These are phyloP conservation scores for Bostrychus sinensis DNA, from an alignment of 2,113 vertebrate species.

Conservation along the genomic window DNA sequence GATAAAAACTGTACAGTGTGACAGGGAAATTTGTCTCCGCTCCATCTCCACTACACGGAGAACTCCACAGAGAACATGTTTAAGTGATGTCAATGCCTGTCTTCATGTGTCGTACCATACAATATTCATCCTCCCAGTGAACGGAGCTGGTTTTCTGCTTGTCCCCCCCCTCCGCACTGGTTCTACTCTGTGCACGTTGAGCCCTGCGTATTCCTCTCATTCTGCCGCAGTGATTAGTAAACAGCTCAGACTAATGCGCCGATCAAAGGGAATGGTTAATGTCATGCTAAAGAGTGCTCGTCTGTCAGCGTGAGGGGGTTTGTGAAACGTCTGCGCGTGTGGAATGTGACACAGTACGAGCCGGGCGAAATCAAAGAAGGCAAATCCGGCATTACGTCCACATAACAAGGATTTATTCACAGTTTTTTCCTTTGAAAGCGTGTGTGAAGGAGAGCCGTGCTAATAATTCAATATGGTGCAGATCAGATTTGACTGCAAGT, in stretches of 20 bases:
- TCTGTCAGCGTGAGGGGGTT: conserved; percentile 25
- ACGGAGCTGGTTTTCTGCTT: conserved; percentile 40
- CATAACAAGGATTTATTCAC: conserved; percentile 20
- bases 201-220: conserved; percentile 34
- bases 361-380: conserved; percentile 34
- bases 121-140: conserved; percentile 28
- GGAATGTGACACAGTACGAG: conserved; percentile 22
- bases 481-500: not conserved
- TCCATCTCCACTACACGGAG: conserved; percentile 10
- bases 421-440: not conserved
- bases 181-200: conserved; percentile 49
- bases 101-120: conserved; percentile 21
- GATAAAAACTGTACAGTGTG: too few relatives aligned
- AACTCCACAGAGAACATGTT: conserved; percentile 28
- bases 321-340: conserved; percentile 32
- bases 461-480: not conserved
- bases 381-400: not conserved
- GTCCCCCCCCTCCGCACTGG: conserved; percentile 43
- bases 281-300: conserved; percentile 55
- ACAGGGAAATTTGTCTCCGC: too few relatives aligned
- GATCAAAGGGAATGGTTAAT: conserved; percentile 73
- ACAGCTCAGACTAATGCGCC: conserved; percentile 54
- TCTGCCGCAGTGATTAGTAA: conserved; percentile 59
- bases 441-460: not conserved
- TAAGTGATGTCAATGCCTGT: conserved; percentile 44